These are phyloP conservation scores for Conistra vaccinii DNA, from an alignment of 2,888 invertebrate species.

Conservation along the genomic window DNA sequence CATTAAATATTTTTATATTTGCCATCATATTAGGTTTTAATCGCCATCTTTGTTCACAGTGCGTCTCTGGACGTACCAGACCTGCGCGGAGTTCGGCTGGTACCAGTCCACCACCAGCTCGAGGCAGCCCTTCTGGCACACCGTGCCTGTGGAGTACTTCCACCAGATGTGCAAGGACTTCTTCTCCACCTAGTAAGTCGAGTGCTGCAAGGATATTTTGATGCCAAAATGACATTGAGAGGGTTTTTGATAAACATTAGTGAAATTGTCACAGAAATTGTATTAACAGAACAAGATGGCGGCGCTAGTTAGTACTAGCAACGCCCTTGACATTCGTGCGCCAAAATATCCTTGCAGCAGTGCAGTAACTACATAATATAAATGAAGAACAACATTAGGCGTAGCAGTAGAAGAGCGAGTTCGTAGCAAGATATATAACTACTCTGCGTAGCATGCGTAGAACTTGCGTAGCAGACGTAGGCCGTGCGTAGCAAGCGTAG, in stretches of 20 bases:
- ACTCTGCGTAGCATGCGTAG: background rate
- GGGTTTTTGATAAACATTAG: background rate
- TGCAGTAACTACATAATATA: background rate
- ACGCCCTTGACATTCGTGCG: background rate
- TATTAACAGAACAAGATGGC: background rate
- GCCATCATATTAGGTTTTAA: background rate
- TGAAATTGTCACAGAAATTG: background rate
- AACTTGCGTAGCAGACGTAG: background rate
- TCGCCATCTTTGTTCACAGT: slow-evolving; percentile 81
- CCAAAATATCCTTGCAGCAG: background rate
- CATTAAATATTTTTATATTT: background rate
- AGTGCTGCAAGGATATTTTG: too few species aligned
- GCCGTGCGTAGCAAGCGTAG: background rate
- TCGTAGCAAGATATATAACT: background rate
- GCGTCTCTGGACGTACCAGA: slow-evolving; percentile 95
- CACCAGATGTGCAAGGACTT: slow-evolving; percentile 85
- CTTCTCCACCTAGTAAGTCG: slow-evolving; percentile 77
- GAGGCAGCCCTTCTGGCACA: slow-evolving; percentile 91
- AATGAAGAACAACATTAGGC: background rate
- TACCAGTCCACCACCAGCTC: slow-evolving; percentile 93
- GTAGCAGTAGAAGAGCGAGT: background rate
- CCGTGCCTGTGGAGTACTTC: slow-evolving; percentile 87
- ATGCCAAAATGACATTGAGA: background rate
- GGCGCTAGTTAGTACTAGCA: background rate
- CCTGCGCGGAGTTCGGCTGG: slow-evolving; percentile 96